Conservation (phyloP, 2,113 vertebrate genomes). For the Pelvicachromis taeniatus region DNA sequence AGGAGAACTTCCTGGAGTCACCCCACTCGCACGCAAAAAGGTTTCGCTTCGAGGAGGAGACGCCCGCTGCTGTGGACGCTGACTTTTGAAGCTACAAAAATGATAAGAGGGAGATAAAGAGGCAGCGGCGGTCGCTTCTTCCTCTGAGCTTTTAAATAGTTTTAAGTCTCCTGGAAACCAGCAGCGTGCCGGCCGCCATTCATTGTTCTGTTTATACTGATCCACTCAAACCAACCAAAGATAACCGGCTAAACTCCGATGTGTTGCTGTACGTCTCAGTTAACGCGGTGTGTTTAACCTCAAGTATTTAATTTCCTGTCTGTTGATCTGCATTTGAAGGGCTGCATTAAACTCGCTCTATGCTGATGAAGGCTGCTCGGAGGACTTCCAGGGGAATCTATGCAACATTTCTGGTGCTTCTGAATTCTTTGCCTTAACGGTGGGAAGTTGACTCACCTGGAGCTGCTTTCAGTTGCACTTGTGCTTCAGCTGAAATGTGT, state of each 20-base stretch:
- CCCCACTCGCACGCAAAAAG: constrained; percentile 78
- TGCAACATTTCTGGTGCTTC: constrained; percentile 29
- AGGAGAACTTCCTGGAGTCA: constrained; percentile 89
- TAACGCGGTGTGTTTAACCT: constrained; percentile 28
- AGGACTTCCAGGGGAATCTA: constrained; percentile 30
- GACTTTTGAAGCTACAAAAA: constrained; percentile 14
- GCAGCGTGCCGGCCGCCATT: not conserved
- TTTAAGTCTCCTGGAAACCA: constrained; percentile 38
- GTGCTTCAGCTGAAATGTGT: not conserved
- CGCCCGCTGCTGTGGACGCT: constrained; percentile 38
- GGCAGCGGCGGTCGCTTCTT: not conserved
- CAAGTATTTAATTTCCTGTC: constrained; percentile 32
- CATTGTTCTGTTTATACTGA: not conserved
- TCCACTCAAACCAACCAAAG: constrained; percentile 68
- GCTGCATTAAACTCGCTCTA: not conserved
- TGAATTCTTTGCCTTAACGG: constrained; percentile 14
- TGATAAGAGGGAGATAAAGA: not conserved
- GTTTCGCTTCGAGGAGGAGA: constrained; percentile 83
- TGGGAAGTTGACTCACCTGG: not conserved
- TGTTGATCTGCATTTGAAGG: not conserved
- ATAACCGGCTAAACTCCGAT: constrained; percentile 43
- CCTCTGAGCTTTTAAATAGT: constrained; percentile 35
- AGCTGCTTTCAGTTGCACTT: not conserved
- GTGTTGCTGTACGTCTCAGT: not conserved
- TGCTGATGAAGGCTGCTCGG: not conserved